Evolutionary conservation across 2,888 invertebrate genomes (phyloP), one percentile per base, ranked within the genome.

Genomic region (Eupithecia abbreviata): DNA sequence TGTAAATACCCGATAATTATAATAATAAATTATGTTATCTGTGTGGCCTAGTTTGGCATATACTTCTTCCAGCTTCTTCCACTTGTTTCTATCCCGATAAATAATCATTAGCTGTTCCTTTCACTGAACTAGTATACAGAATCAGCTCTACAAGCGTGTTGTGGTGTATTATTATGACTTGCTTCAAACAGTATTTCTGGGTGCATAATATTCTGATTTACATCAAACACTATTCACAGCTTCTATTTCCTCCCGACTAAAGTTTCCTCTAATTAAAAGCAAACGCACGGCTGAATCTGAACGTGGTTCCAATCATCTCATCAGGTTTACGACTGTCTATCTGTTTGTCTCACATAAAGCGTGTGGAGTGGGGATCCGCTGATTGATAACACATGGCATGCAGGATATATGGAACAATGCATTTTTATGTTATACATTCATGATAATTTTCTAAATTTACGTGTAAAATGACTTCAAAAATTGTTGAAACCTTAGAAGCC

Each of bases 301-400:
- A 94, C 90, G 91, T 94, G 94, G 91, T 91, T 91, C 89, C 90
- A 93, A 94, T 94, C 94, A 93, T 87, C 85, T 77, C 90, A 88
- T 89, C 87, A 88, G 88, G 90, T 93, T 94, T 93, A 94, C 90
- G 93, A 93, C 91, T 92, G 92, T 88, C 90, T 91, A 90, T 90
- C 89, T 89, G 89, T 88, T 85, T 79, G 81, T 78, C 83, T 87
- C 88, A 89, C 91, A 92, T 93, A 92, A 91, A 90, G 87, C 85
- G 82, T 87, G 90, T 90, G 90, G 91, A 91, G 88, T 88, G 87
- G 89, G 91, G 89, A 73, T 86, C 90, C 85, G 81, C 87, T 91
- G 91, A 94, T 94, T 92, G 90, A 93, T 92, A 92, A 90, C 94
- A 95, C 87, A 88, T 95, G 93, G 89, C 82, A 83, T 83, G 41